phyloP scores from a whole-genome alignment of 2,888 invertebrate genomes.

The Drosophila imparisetae region DNA sequence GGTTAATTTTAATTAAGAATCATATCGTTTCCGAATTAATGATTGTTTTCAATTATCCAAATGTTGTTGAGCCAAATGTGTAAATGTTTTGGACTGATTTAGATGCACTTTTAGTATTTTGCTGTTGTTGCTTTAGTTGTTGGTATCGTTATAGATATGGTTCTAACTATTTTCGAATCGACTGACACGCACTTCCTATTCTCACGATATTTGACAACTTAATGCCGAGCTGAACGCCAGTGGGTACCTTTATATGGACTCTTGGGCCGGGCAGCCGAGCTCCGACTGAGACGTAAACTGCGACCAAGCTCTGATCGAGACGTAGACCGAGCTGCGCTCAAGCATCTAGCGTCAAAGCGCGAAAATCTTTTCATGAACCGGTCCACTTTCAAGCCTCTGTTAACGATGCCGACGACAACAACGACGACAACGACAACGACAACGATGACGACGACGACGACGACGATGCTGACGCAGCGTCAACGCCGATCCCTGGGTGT shows the following conservation, averaged over 20 bases:
- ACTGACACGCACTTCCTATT: conserved; percentile 79
- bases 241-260: conserved; percentile 80
- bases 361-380: conserved; percentile 76
- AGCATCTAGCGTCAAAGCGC: conserved; percentile 53
- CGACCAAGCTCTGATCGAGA: conserved; percentile 36
- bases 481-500: conserved; percentile 53
- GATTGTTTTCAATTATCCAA: conserved; percentile 10
- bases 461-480: conserved; percentile 16
- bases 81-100: not conserved
- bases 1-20: conserved; percentile 15
- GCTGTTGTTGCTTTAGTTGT: conserved; percentile 3
- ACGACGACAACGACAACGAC: conserved; percentile 8
- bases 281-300: conserved; percentile 47
- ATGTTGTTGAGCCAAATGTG: not conserved
- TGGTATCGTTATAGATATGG: conserved; percentile 15
- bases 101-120: conserved; percentile 13
- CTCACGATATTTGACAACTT: conserved; percentile 78
- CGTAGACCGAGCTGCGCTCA: conserved; percentile 40
- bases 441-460: conserved; percentile 6
- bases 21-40: conserved; percentile 2
- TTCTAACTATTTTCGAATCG: conserved; percentile 58
- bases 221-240: conserved; percentile 70
- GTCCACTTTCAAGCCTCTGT: conserved; percentile 71
- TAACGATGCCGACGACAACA: conserved; percentile 1
- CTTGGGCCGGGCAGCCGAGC: conserved; percentile 62